Base-by-base conservation (phyloP, 2,888 invertebrate species). In the Aspidapion aeneum region DNA sequence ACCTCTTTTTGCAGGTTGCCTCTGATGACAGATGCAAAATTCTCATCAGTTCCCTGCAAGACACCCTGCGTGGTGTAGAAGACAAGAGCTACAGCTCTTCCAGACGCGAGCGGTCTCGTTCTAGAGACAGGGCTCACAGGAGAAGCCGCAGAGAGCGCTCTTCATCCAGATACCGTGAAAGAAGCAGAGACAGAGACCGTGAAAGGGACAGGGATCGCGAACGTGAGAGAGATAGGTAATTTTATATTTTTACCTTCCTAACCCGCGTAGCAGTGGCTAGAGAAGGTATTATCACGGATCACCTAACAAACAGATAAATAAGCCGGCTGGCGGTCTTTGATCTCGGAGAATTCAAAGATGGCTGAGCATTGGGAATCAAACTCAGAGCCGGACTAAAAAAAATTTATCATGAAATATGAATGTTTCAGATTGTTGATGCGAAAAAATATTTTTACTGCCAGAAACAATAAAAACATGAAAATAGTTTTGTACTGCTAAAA, bases 11-110 rank as follows among this genome's bases (percentile, higher is more conserved):
- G 12, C 35, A 35, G 35, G 93, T 96, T 55, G 93, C 96, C 0
- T 90, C 90, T 73, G 98, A 99, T 80, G 99, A 99, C 78, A 87
- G 99, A 52, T 99, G 99, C 84, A 97, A 98, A 82, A 98, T 98
- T 72, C 83, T 99, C 62, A 96, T 99, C 70, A 96, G 94, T 72
- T 96, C 97, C 0, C 85, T 99, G 1, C 77, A 77, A 63, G 98
- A 99, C 78, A 98, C 98, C 1, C 83, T 99, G 51, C 92, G 96
- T 79, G 98, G 98, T 57, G 96, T 99, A 16, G 98, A 99, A 83
- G 93, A 94, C 49, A 99, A 99, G 82, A 96, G 96, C 71, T 98
- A 98, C 78, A 94, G 94, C 70, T 87, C 87, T 52, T 81, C 84
- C 48, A 82, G 90, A 56, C 83, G 89, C 73, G 89, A 89, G 79